Evolutionary conservation across 2,113 vertebrate genomes (phyloP).

Genomic region (Anoplopoma fimbria): DNA sequence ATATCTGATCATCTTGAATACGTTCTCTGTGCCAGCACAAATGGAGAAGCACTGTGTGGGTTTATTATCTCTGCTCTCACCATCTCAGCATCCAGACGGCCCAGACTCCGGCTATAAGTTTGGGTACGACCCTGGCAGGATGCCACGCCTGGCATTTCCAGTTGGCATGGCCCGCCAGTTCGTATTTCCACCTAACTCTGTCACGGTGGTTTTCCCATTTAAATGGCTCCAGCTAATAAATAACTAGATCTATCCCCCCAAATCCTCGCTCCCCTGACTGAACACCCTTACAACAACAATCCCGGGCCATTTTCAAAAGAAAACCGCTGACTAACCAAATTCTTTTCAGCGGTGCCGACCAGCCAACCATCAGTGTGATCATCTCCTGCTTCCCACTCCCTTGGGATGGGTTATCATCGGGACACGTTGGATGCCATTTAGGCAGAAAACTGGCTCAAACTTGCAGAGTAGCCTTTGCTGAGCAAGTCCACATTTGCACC

Average conservation of each 20-base stretch:
- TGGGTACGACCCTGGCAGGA: constrained; percentile 69
- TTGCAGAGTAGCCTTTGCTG: background rate
- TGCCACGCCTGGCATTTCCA: constrained; percentile 80
- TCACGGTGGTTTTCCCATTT: constrained; percentile 79
- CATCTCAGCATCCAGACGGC: constrained; percentile 51
- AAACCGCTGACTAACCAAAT: constrained; percentile 84
- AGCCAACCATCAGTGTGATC: constrained; percentile 75
- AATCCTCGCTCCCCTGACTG: constrained; percentile 83
- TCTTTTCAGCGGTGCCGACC: constrained; percentile 78
- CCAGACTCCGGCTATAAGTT: constrained; percentile 56
- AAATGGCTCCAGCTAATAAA: constrained; percentile 84
- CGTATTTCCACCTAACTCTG: constrained; percentile 80
- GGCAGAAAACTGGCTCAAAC: constrained; percentile 24
- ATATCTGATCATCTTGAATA: constrained; percentile 74
- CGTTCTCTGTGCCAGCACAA: constrained; percentile 28
- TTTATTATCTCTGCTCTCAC: constrained; percentile 61
- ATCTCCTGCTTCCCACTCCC: constrained; percentile 77
- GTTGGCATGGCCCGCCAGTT: constrained; percentile 80
- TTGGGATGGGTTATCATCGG: constrained; percentile 63
- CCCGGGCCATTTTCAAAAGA: constrained; percentile 79
- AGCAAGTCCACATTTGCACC: constrained; percentile 7
- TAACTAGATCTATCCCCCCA: constrained; percentile 83
- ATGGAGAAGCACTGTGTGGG: constrained; percentile 32
- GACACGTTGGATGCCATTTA: constrained; percentile 39
- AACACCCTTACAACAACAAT: constrained; percentile 84